Percentiles rank a stretch among this genome's conserved stretches.
Evolutionary conservation across 2,797 vertebrate genomes (phyloP).

Genomic region (Malacoctenus gilli): DNA sequence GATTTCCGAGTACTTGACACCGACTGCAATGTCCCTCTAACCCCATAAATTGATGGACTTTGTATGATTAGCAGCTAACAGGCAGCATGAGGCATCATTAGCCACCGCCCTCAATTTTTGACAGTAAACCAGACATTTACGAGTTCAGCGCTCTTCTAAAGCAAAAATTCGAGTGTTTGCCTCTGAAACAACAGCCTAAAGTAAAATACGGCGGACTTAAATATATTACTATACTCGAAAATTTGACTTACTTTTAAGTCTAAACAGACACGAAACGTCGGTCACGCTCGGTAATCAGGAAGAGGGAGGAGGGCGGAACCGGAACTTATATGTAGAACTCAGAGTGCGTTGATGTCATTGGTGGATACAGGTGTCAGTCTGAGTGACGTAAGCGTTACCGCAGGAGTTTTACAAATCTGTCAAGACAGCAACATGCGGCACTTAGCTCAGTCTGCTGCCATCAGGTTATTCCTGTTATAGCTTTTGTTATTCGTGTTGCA

Average conservation of each 20-base stretch:
- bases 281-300: slow-evolving; percentile 80
- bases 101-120: slow-evolving; percentile 15
- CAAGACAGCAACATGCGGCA: no score
- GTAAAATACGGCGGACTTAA: no score
- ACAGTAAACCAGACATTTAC: not conserved
- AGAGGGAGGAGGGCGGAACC: slow-evolving; percentile 43
- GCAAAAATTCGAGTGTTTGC: accelerated
- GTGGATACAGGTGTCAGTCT: slow-evolving; percentile 13
- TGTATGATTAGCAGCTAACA: not conserved
- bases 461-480: no score
- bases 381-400: no score
- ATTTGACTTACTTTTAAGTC: slow-evolving; percentile 89
- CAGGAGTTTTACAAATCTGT: no score
- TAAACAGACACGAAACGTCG: slow-evolving; percentile 88
- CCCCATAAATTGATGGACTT: no score
- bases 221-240: not conserved
- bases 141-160: accelerated
- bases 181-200: no score
- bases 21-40: no score
- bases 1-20: no score
- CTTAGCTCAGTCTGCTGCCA: no score
- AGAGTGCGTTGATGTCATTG: slow-evolving; percentile 60
- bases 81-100: slow-evolving; percentile 54
- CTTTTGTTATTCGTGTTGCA: no score
- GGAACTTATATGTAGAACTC: slow-evolving; percentile 4